Evolutionary conservation across 2,888 invertebrate species (phyloP), one percentile per base, ranked within the genome.

Genomic region (Mesopsocus fuscifrons): DNA sequence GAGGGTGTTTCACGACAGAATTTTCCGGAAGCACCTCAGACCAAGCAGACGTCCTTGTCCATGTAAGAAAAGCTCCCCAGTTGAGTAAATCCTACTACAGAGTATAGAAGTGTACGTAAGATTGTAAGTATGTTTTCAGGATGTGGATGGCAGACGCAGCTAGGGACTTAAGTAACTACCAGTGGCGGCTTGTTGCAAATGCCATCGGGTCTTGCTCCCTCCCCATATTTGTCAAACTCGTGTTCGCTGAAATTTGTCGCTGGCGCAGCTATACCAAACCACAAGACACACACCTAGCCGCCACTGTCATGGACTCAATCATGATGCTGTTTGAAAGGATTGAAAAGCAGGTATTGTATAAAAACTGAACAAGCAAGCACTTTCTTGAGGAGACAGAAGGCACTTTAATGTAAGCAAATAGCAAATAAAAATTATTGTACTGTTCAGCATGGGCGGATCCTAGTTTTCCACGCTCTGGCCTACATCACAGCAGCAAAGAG

Each of bases 401-500:
- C n/a, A n/a, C n/a, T n/a, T n/a, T n/a, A n/a, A n/a, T n/a, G n/a
- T n/a, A n/a, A n/a, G n/a, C n/a, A n/a, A n/a, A n/a, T n/a, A n/a
- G n/a, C n/a, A n/a, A n/a, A n/a, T n/a, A n/a, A n/a, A n/a, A n/a
- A n/a, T n/a, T n/a, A n/a, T n/a, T n/a, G n/a, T n/a, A n/a, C n/a
- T n/a, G n/a, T 54, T 0, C 55, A 81, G 72, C 89, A 89, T 54
- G 92, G 92, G 0, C 74, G 88, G 49, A 78, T 91, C 1, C 64
- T 94, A 33, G 92, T 92, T 0, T 91, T 91, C 54, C 92, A 92
- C 57, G 91, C 85, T 0, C 59, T 92, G 42, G 91, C 95, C 0
- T 98, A 97, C 62, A 92, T 98, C 54, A 97, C 97, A 3, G 95
- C 95, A 0, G 89, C 95, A 0, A 85, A 92, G 57, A 89, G 87